Evolutionary conservation across 2,888 invertebrate species (phyloP), one percentile per base, ranked within the genome.

Genomic region (Biston betularia): DNA sequence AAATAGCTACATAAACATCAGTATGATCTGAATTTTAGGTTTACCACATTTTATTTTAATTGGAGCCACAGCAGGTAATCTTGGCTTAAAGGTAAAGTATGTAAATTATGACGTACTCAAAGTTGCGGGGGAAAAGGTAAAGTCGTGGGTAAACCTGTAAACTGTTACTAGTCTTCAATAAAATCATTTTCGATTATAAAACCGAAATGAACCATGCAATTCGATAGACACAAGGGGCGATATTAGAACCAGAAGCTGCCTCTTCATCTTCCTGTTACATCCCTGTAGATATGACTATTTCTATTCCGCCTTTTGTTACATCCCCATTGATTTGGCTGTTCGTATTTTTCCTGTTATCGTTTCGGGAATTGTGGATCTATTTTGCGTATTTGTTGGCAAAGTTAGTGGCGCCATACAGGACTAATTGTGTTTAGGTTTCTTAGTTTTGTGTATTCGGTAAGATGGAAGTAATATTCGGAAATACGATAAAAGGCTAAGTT

Each of bases 191-290:
- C 68, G 65, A 72, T 72, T 70, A 67, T 66, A 71, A 65, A 72
- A 64, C 68, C 56, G 54, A 72, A 74, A 72, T 66, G 71, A 74
- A 72, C 68, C 68, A 56, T 71, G 63, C 49, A 33, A 72, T 71
- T 65, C 67, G 40, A 64, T 64, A 68, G 69, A 64, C 60, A 63
- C 52, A 64, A 64, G 66, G 68, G 52, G 69, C 58, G 58, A 62
- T 70, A 70, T 74, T 70, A 58, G 64, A 40, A 48, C 53, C 67
- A 69, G 68, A 66, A 65, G 69, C 49, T 65, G 42, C 57, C 49
- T 34, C 59, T 62, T 54, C 57, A 67, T 59, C 54, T 56, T 52
- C 40, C 50, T 33, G 42, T 52, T 53, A 56, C 50, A 53, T 59
- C 49, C 46, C 15, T 45, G 44, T 7, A 44, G 58, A 63, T 58